A percentile compares a stretch with the other conserved stretches of the same genome.
These are phyloP conservation scores for Myathropa florea DNA, from an alignment of 2,888 invertebrate genomes.

Conservation along the genomic window DNA sequence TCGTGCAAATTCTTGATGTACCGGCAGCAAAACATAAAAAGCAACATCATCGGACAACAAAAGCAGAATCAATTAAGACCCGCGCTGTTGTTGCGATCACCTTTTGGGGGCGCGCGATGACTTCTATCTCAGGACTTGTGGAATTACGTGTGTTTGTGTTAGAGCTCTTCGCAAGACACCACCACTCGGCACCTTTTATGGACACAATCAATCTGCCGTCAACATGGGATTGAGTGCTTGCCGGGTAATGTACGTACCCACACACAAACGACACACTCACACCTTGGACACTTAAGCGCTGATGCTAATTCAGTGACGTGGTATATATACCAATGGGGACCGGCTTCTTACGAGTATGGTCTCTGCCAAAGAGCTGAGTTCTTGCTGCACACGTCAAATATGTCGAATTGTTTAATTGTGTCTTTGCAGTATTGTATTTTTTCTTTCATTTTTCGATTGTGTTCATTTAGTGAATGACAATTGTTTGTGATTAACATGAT, in stretches of 20 bases:
- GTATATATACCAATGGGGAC: conserved; percentile 17
- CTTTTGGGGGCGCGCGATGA: conserved; percentile 45
- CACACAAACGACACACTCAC: neutral
- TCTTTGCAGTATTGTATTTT: conserved; percentile 48
- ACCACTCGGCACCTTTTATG: conserved; percentile 55
- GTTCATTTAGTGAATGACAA: conserved; percentile 54
- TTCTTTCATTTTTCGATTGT: conserved; percentile 18
- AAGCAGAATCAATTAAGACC: conserved; percentile 58
- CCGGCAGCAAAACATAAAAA: conserved; percentile 60
- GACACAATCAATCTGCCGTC: conserved; percentile 62
- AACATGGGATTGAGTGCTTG: conserved; percentile 47
- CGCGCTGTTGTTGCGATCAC: conserved; percentile 39
- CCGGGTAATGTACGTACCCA: conserved; percentile 5
- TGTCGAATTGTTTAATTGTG: conserved; percentile 56
- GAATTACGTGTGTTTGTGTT: conserved; percentile 14
- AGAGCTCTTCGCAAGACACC: conserved; percentile 19
- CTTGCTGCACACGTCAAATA: conserved; percentile 50
- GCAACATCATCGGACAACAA: conserved; percentile 61
- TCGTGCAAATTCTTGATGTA: conserved; percentile 60
- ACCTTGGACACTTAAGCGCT: conserved; percentile 6
- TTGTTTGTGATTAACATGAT: conserved; percentile 62
- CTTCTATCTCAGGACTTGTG: conserved; percentile 29
- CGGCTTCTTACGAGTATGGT: conserved; percentile 12
- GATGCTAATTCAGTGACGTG: conserved; percentile 53
- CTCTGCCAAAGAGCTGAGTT: conserved; percentile 9